Conservation (phyloP, 2,888 invertebrate genomes). For the Dicycla oo region DNA sequence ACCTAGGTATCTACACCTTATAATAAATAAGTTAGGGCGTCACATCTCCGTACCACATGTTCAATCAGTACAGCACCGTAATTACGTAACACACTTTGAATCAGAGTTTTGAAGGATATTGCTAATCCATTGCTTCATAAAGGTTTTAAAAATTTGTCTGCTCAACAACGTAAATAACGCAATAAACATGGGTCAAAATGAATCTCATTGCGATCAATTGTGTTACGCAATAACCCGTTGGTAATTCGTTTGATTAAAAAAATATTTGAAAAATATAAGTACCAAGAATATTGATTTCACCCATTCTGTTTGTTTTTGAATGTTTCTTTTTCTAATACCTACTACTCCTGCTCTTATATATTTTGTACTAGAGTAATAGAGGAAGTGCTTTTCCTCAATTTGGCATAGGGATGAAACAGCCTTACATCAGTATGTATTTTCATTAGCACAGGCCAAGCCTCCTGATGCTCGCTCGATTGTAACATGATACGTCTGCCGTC, state of each 20-base stretch:
- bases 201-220: too few relatives aligned
- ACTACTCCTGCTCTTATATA: background rate
- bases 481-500: conserved; percentile 27
- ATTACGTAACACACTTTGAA: too few relatives aligned
- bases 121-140: too few relatives aligned
- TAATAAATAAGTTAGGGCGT: background rate
- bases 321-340: background rate
- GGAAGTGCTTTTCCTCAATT: background rate
- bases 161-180: too few relatives aligned
- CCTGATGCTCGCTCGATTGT: conserved; percentile 29
- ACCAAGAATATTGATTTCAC: background rate
- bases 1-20: background rate
- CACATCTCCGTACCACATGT: too few relatives aligned
- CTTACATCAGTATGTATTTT: conserved; percentile 16
- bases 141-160: too few relatives aligned
- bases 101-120: too few relatives aligned
- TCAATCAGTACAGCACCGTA: too few relatives aligned
- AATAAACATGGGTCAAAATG: too few relatives aligned
- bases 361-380: background rate
- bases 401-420: background rate
- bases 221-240: too few relatives aligned
- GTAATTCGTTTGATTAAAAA: background rate
- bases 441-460: conserved; percentile 16
- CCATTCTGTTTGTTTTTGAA: background rate
- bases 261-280: background rate